Evolutionary conservation across 2,797 vertebrate genomes (phyloP).

Genomic region (Microctenopoma stevenorrisi): DNA sequence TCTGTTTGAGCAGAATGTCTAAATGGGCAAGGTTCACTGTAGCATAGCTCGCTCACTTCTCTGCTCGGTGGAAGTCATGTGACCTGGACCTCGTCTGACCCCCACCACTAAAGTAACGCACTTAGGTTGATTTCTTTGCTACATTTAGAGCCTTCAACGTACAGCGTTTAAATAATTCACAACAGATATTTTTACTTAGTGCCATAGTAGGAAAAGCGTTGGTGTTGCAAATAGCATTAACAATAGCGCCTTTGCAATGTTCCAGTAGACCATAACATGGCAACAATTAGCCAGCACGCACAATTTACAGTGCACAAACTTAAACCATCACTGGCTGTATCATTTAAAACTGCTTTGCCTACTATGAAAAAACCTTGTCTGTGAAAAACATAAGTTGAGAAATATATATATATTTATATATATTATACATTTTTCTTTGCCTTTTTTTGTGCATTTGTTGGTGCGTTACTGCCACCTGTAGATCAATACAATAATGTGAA

Average conservation of each 20-base stretch:
- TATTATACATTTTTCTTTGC: background rate
- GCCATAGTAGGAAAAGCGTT: background rate
- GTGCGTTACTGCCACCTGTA: background rate
- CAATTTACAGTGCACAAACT: too few species aligned
- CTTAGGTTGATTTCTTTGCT: constrained; percentile 42
- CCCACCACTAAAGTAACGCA: constrained; percentile 44
- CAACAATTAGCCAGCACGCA: background rate
- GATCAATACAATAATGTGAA: background rate
- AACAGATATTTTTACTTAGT: background rate
- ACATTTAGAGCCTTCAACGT: constrained; percentile 8
- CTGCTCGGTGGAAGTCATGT: constrained; percentile 73
- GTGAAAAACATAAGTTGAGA: too few species aligned
- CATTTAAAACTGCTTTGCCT: background rate
- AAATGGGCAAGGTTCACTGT: constrained; percentile 77
- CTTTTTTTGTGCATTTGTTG: background rate
- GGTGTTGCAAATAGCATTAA: background rate
- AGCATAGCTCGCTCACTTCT: constrained; percentile 70
- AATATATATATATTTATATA: too few species aligned
- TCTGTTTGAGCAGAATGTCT: constrained; percentile 78
- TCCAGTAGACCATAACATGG: too few species aligned
- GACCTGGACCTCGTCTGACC: constrained; percentile 57
- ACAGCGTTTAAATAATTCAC: background rate
- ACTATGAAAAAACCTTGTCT: background rate
- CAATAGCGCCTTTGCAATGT: too few species aligned
- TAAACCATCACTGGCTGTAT: too few species aligned